Percentiles rank a stretch among this genome's conserved stretches.
phyloP scores from a whole-genome alignment of 2,888 invertebrate species.

The Sphaerophoria taeniata region DNA sequence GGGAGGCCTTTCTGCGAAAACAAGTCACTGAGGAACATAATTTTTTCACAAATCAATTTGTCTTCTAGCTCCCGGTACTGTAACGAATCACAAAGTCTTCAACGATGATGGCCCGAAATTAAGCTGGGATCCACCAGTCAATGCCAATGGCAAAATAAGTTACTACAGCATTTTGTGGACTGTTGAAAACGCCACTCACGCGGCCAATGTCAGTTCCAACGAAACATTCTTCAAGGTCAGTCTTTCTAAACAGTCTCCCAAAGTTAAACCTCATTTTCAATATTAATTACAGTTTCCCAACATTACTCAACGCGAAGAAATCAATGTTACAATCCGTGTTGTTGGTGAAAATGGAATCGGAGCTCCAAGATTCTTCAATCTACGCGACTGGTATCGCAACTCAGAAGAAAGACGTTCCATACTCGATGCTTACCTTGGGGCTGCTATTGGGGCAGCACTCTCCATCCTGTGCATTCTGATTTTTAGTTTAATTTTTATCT shows the following conservation, averaged over 20 bases:
- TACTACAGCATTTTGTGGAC: constrained; percentile 82
- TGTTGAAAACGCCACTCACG: constrained; percentile 80
- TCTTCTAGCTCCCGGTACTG: constrained; percentile 81
- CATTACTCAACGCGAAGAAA: constrained; percentile 80
- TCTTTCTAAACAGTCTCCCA: constrained; percentile 74
- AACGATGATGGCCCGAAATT: constrained; percentile 80
- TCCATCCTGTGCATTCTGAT: constrained; percentile 79
- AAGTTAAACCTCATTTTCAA: constrained; percentile 74
- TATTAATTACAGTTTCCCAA: constrained; percentile 79
- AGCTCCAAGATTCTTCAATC: constrained; percentile 81
- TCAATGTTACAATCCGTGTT: constrained; percentile 82
- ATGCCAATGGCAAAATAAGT: constrained; percentile 81
- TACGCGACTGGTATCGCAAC: constrained; percentile 77
- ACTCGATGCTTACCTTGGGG: constrained; percentile 79
- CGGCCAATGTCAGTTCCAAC: constrained; percentile 78
- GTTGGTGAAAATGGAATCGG: constrained; percentile 82
- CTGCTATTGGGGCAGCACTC: constrained; percentile 80
- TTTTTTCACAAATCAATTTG: neutral
- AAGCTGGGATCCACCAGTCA: constrained; percentile 81
- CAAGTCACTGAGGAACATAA: too few species aligned
- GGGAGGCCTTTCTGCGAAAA: too few species aligned
- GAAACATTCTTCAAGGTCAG: constrained; percentile 77
- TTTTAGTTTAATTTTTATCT: constrained; percentile 80
- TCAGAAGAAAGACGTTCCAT: constrained; percentile 76
- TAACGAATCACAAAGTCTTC: constrained; percentile 79